Conservation (phyloP, 2,113 vertebrate species). For the Myotis yumanensis region DNA sequence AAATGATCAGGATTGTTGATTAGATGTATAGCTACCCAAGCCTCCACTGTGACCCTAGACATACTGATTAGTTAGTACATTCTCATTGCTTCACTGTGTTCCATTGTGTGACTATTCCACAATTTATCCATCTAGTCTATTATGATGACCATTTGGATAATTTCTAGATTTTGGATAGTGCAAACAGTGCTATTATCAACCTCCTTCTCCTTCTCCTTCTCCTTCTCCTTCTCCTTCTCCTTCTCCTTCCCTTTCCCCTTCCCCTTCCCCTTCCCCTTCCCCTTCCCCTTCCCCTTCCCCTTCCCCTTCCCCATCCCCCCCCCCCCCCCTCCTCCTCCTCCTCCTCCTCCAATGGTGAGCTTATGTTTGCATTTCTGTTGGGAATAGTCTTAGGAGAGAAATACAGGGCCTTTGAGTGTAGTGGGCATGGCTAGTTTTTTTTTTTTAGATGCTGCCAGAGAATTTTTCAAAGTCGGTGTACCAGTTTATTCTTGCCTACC, state of each 20-base stretch:
- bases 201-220: neutral
- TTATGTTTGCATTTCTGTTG: neutral
- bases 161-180: neutral
- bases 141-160: neutral
- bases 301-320: too few species aligned
- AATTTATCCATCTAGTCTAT: neutral
- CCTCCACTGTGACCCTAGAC: neutral
- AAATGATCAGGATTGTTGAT: neutral
- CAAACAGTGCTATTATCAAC: neutral
- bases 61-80: neutral
- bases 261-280: neutral
- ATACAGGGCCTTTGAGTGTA: neutral
- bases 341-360: neutral
- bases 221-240: too few species aligned
- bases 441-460: neutral
- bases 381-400: neutral
- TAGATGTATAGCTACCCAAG: neutral
- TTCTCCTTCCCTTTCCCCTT: too few species aligned
- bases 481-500: neutral
- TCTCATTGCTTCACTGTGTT: neutral
- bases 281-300: fast-evolving
- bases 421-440: neutral
- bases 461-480: neutral
- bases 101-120: neutral
- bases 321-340: too few species aligned